Evolutionary conservation across 2,797 vertebrate genomes (phyloP).

Genomic region (Coregonus sp.): DNA sequence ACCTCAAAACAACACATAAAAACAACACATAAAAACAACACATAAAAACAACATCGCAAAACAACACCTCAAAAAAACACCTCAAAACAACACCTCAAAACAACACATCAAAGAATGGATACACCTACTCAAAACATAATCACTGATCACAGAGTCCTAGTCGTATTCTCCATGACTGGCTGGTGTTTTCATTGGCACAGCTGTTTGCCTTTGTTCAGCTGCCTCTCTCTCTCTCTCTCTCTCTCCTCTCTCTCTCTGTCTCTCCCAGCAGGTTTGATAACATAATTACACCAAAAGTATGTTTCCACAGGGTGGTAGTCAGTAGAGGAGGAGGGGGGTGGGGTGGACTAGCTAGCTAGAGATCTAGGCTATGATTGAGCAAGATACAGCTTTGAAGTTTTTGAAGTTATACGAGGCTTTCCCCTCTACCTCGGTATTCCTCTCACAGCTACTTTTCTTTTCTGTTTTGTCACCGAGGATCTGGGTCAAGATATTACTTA

Average conservation of each 20-base stretch:
- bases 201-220: conserved; percentile 74
- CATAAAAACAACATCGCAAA: too few relatives aligned
- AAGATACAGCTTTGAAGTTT: conserved; percentile 1
- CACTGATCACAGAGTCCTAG: conserved; percentile 37
- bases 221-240: conserved; percentile 60
- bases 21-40: too few relatives aligned
- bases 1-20: too few relatives aligned
- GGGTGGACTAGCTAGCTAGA: conserved; percentile 5
- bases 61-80: too few relatives aligned
- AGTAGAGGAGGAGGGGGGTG: conserved; percentile 44
- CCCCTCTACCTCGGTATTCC: neutral
- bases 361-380: conserved; percentile 61
- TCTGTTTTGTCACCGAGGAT: too few relatives aligned
- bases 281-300: conserved; percentile 66
- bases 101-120: too few relatives aligned
- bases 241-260: conserved; percentile 54
- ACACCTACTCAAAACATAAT: too few relatives aligned
- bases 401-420: neutral
- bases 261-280: conserved; percentile 61
- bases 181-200: conserved; percentile 73
- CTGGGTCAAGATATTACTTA: too few relatives aligned
- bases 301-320: conserved; percentile 66
- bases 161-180: conserved; percentile 43
- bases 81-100: too few relatives aligned
- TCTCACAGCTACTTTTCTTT: too few relatives aligned